These are phyloP conservation scores for Ylistrum balloti DNA, from an alignment of 1,140 invertebrate genomes.

Conservation along the genomic window DNA sequence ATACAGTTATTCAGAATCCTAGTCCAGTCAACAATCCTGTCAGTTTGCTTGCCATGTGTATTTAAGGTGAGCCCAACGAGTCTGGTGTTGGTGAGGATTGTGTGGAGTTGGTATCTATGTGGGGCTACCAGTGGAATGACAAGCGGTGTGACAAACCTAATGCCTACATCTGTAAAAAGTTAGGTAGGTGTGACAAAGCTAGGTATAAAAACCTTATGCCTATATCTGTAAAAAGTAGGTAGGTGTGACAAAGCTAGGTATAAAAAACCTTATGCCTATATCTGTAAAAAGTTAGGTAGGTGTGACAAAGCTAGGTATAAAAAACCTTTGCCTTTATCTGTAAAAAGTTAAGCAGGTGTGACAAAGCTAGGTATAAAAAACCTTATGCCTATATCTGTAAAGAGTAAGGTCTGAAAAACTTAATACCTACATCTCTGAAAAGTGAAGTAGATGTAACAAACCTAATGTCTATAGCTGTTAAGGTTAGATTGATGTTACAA, in stretches of 20 bases:
- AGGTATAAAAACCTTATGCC: no score
- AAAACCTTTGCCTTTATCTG: background rate
- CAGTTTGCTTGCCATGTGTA: background rate
- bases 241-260: no score
- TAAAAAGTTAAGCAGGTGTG: background rate
- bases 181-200: background rate
- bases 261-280: background rate
- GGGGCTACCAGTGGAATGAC: constrained; percentile 73
- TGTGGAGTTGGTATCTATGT: constrained; percentile 64
- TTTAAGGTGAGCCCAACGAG: constrained; percentile 71
- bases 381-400: background rate
- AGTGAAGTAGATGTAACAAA: no score
- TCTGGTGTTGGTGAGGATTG: constrained; percentile 65
- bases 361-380: no score
- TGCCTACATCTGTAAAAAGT: constrained; percentile 74
- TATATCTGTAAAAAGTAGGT: no score
- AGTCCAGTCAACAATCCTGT: background rate
- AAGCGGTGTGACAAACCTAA: constrained; percentile 64
- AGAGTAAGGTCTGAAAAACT: background rate
- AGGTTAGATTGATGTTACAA: no score
- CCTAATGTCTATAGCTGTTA: no score
- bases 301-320: background rate
- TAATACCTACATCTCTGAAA: background rate
- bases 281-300: background rate
- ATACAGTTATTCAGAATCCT: no score